These are phyloP conservation scores for Drosophila gaucha DNA, from an alignment of 2,888 invertebrate species.

Conservation along the genomic window DNA sequence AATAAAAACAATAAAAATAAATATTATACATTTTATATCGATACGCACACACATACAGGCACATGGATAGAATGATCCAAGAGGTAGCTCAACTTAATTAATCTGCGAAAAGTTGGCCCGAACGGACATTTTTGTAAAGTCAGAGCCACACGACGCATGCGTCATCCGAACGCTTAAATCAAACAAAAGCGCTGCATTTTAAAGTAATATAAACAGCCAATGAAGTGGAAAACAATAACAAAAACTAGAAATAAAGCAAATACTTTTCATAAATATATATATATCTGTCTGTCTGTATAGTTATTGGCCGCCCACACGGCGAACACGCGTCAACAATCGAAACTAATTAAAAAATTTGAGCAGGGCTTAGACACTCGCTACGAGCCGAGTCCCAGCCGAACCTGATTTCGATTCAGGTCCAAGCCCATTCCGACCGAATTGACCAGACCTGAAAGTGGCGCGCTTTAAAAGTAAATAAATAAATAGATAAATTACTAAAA, in stretches of 20 bases:
- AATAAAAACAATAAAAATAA: slow-evolving; percentile 76
- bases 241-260: slow-evolving; percentile 49
- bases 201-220: slow-evolving; percentile 67
- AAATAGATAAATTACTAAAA: slow-evolving; percentile 80
- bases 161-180: slow-evolving; percentile 51
- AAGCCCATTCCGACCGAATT: slow-evolving; percentile 24
- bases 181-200: slow-evolving; percentile 69
- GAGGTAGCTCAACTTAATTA: slow-evolving; percentile 50
- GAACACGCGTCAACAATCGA: slow-evolving; percentile 48
- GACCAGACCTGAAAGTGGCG: slow-evolving; percentile 64
- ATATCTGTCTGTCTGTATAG: slow-evolving; percentile 28
- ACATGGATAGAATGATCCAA: background rate
- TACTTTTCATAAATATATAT: slow-evolving; percentile 58
- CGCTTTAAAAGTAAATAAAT: slow-evolving; percentile 77
- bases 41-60: slow-evolving; percentile 22
- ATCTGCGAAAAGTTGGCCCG: slow-evolving; percentile 71
- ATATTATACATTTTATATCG: slow-evolving; percentile 69
- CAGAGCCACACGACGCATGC: slow-evolving; percentile 70
- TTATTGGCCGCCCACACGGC: slow-evolving; percentile 35
- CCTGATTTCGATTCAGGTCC: slow-evolving; percentile 11
- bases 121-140: slow-evolving; percentile 66
- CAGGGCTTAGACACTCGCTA: slow-evolving; percentile 45
- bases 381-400: slow-evolving; percentile 19
- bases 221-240: slow-evolving; percentile 37
- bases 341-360: slow-evolving; percentile 70